A percentile compares a stretch with the other conserved stretches of the same genome.
Conservation (phyloP, 2,113 vertebrate species). For the Cromileptes altivelis region DNA sequence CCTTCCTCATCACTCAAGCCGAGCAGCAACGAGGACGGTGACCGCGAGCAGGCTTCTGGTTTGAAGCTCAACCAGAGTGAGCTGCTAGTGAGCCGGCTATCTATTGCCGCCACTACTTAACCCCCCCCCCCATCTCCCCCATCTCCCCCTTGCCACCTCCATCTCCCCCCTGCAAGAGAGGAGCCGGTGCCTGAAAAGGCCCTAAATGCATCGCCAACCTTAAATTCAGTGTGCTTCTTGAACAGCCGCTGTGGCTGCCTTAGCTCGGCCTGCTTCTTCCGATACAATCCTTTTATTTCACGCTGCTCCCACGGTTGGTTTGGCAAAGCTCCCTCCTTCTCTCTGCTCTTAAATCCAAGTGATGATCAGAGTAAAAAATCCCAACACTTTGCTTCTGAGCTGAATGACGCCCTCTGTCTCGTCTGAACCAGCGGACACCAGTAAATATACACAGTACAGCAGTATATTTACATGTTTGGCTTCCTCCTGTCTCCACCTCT, state of each 20-base stretch:
- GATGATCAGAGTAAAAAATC: slow-evolving; percentile 62
- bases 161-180: neutral
- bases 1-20: slow-evolving; percentile 79
- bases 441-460: slow-evolving; percentile 67
- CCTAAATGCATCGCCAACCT: neutral
- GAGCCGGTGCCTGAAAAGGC: slow-evolving; percentile 4
- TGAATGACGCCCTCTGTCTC: slow-evolving; percentile 5
- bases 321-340: slow-evolving; percentile 40
- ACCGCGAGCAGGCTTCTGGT: slow-evolving; percentile 38
- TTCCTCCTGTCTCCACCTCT: slow-evolving; percentile 37
- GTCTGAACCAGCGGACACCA: slow-evolving; percentile 33
- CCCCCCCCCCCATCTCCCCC: neutral
- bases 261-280: neutral
- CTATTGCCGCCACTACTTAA: neutral
- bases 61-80: slow-evolving; percentile 21
- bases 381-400: slow-evolving; percentile 43
- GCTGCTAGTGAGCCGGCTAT: slow-evolving; percentile 15
- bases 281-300: slow-evolving; percentile 48
- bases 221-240: neutral
- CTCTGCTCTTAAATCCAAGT: slow-evolving; percentile 45
- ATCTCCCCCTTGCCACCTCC: neutral
- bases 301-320: slow-evolving; percentile 20
- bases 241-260: neutral
- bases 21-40: slow-evolving; percentile 49
- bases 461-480: slow-evolving; percentile 57